Conservation (phyloP, 30 jellyfish, hydroid and myxozoan species). For the Pseudorhiza aurosa region DNA sequence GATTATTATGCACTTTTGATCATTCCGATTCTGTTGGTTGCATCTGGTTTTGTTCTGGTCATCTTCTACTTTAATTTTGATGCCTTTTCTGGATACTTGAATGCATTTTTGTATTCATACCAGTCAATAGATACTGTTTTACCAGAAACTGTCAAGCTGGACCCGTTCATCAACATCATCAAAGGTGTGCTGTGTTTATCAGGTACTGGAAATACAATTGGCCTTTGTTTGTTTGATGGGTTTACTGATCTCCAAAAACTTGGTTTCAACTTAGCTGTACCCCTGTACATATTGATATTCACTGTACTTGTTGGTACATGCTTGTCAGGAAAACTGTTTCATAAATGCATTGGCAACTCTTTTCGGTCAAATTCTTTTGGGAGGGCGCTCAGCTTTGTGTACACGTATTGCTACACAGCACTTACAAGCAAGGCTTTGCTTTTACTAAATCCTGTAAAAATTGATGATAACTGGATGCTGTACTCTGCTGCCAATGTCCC, state of each 20-base stretch:
- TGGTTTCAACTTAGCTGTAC: slow-evolving; percentile 76
- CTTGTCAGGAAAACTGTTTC: slow-evolving; percentile 60
- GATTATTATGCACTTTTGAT: slow-evolving; percentile 36
- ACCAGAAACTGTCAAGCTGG: slow-evolving; percentile 57
- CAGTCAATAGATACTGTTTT: slow-evolving; percentile 65
- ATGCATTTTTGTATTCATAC: slow-evolving; percentile 85
- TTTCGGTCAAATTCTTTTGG: slow-evolving; percentile 81
- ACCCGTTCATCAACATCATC: slow-evolving; percentile 69
- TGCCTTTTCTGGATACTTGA: slow-evolving; percentile 92
- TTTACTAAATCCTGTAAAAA: slow-evolving; percentile 70
- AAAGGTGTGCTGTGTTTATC: slow-evolving; percentile 75
- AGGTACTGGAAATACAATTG: slow-evolving; percentile 91
- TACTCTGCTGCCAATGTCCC: slow-evolving; percentile 68
- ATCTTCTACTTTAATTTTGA: slow-evolving; percentile 82
- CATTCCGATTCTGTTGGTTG: slow-evolving; percentile 63
- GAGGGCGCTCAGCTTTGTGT: slow-evolving; percentile 89
- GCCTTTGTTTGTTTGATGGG: slow-evolving; percentile 87
- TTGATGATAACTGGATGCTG: slow-evolving; percentile 35
- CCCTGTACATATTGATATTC: slow-evolving; percentile 56
- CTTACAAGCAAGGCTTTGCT: slow-evolving; percentile 79
- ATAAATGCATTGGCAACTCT: slow-evolving; percentile 8
- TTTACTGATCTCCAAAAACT: slow-evolving; percentile 69
- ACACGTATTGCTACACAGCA: slow-evolving; percentile 74
- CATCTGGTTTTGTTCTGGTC: slow-evolving; percentile 54
- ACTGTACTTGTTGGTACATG: slow-evolving; percentile 65